Evolutionary conservation across 2,113 vertebrate genomes (phyloP).

Genomic region (Ornithorhynchus anatinus): DNA sequence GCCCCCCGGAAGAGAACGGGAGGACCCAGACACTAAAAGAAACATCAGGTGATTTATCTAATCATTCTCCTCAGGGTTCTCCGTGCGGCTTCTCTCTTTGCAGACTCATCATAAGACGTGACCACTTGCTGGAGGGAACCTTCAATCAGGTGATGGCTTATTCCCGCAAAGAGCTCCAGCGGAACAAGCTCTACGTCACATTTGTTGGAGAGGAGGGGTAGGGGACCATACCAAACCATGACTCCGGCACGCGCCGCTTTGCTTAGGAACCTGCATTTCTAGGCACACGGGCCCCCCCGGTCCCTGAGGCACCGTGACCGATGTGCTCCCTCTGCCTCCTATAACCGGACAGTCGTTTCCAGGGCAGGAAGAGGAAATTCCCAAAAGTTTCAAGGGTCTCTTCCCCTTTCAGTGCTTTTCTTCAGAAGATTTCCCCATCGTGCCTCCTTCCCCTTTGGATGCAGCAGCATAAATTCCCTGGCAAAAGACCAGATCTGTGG

Average conservation of each 20-base stretch:
- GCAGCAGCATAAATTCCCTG: too few relatives aligned
- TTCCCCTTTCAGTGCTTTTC: too few relatives aligned
- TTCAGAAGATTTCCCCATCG: too few relatives aligned
- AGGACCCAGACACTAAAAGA: neutral
- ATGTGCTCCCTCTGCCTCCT: too few relatives aligned
- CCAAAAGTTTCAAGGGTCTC: too few relatives aligned
- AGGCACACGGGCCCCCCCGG: too few relatives aligned
- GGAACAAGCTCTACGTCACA: slow-evolving; percentile 95
- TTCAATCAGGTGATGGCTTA: slow-evolving; percentile 99
- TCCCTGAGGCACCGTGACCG: too few relatives aligned
- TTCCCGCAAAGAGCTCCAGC: slow-evolving; percentile 96
- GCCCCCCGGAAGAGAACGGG: too few relatives aligned
- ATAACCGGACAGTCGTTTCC: too few relatives aligned
- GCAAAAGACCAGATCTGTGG: too few relatives aligned
- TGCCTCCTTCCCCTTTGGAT: too few relatives aligned
- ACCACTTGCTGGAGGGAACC: slow-evolving; percentile 94
- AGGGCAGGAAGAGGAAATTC: too few relatives aligned
- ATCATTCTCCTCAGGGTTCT: neutral
- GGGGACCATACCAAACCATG: slow-evolving; percentile 18
- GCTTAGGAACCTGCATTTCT: neutral
- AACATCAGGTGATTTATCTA: neutral
- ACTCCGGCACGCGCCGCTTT: neutral
- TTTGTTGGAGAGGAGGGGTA: slow-evolving; percentile 98
- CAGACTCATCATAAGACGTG: slow-evolving; percentile 91
- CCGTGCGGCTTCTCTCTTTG: neutral